Base-by-base conservation (phyloP, 1,140 invertebrate genomes). In the Scaptomyza hsui region DNA sequence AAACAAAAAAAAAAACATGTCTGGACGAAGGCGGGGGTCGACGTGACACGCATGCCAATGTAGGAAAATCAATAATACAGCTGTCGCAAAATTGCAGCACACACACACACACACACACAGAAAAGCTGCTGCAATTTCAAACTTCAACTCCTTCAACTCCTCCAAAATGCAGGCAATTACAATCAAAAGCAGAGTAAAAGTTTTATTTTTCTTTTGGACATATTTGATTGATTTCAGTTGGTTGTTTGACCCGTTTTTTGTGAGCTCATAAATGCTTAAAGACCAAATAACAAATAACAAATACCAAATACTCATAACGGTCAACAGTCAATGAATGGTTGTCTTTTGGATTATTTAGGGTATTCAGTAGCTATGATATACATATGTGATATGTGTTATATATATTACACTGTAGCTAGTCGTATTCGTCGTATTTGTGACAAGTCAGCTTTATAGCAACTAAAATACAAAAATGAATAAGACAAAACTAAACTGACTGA, bases 21-120 rank as follows among this genome's bases (percentile, higher is more conserved):
- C 42, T 37, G 29, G 45, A 39, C 21, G 19, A 18, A 3, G 12
- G 32, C 16, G 7, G 18, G 19, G 19, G 32, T 5, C 26, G 19
- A 60, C 69, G 72, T 75, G 62, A 75, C 73, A 75, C 69, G 73
- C 69, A 68, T 72, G 62, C 41, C 51, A 35, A 75, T 47, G 35
- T 35, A 29, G 19, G 37, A 75, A 75, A 75, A 75, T 75, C 73
- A 75, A 75, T 75, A 75, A 19, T 15, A 73, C 21, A 60, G 13
- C 35, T 26, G 52, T 29, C 16, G 67, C 32, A n/a, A 37, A 18
- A 41, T 55, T 63, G 59, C 67, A 55, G 21, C 47, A 51, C 18
- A 35, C 12, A 29, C n/a, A n/a, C n/a, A n/a, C n/a, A n/a, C n/a
- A 12, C 10, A 24, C 21, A 24, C 4, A 24, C 4, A 24, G 26